Evolutionary conservation across 2,797 vertebrate species (phyloP), one percentile per base, ranked within the genome.

Genomic region (Myripristis jacobus): DNA sequence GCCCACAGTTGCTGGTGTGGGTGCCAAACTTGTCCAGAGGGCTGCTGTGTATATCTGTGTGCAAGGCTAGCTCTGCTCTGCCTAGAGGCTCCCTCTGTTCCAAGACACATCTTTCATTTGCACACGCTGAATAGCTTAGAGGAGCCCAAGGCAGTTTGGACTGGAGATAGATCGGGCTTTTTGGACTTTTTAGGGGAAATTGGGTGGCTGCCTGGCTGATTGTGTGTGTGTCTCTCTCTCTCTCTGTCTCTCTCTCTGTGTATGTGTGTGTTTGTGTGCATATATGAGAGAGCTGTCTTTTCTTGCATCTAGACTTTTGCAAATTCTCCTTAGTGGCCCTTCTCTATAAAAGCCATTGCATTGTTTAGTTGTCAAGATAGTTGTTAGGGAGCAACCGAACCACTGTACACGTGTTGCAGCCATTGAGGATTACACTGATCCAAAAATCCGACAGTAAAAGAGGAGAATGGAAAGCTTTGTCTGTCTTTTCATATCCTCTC

Each of bases 21-120:
- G 80, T 92, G 91, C 91, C 92, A 91, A 85, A 90, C 85, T 89
- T 88, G 89, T 92, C 92, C 87, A 89, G 87, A 92, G 90, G 70
- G 87, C 91, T 91, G 89, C 88, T 89, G 87, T 90, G 90, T 85
- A 66, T 87, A 73, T 89, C 75, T 81, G 82, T 79, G 81, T 73
- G 67, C 69, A 48, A 79, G 72, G 83, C 84, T 76, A 64, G 85
- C 55, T 85, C 81, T 85, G 76, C 84, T 87, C 83, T 75, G 84
- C 87, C 84, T 81, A 47, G 79, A 88, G 88, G 75, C 85, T 70
- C 3, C 58, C 73, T 36, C 74, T 62, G 73, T 84, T 91, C 84
- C 91, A 91, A 87, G 80, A 85, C 82, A 91, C 87, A 90, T 91
- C 89, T 92, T 91, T 92, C 88, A 91, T 92, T 90, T 90, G 88